A percentile compares a stretch with the other conserved stretches of the same genome.
Evolutionary conservation across 2,888 invertebrate species (phyloP).

Genomic region (Nasonia oneida): DNA sequence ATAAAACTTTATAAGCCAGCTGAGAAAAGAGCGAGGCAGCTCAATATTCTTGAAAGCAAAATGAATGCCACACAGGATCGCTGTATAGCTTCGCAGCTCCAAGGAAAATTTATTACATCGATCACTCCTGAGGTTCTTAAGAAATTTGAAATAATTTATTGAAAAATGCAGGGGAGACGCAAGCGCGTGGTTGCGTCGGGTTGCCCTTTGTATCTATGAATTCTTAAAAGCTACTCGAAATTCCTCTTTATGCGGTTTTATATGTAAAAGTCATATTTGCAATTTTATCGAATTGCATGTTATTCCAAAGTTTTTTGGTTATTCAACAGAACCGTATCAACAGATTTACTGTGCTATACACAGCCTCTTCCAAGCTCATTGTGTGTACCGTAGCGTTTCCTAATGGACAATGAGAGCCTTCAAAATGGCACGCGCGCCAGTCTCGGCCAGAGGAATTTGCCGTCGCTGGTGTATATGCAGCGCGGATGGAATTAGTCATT

Average conservation of each 20-base stretch:
- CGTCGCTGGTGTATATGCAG: not conserved
- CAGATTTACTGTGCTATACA: not conserved
- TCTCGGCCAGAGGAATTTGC: conserved; percentile 7
- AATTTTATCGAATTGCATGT: not conserved
- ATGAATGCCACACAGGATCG: conserved; percentile 25
- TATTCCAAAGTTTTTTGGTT: not conserved
- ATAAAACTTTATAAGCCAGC: conserved; percentile 51
- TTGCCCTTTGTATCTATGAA: conserved; percentile 38
- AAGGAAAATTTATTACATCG: conserved; percentile 43
- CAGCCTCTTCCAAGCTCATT: not conserved
- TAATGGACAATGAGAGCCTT: conserved; percentile 19
- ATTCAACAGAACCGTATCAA: not conserved
- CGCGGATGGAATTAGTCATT: conserved; percentile 36
- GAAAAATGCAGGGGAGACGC: conserved; percentile 42
- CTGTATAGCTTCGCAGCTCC: not conserved
- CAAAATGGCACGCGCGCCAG: conserved; percentile 6
- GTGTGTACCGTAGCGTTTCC: not conserved
- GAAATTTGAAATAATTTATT: conserved; percentile 54
- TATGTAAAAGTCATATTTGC: not conserved
- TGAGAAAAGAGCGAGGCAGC: not conserved
- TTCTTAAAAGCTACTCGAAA: conserved; percentile 29
- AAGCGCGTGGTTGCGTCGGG: not conserved
- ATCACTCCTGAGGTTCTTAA: conserved; percentile 31
- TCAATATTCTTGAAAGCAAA: conserved; percentile 54
- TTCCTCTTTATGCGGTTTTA: not conserved